Evolutionary conservation across 2,113 vertebrate species (phyloP).

Genomic region (Eulemur rufifrons): DNA sequence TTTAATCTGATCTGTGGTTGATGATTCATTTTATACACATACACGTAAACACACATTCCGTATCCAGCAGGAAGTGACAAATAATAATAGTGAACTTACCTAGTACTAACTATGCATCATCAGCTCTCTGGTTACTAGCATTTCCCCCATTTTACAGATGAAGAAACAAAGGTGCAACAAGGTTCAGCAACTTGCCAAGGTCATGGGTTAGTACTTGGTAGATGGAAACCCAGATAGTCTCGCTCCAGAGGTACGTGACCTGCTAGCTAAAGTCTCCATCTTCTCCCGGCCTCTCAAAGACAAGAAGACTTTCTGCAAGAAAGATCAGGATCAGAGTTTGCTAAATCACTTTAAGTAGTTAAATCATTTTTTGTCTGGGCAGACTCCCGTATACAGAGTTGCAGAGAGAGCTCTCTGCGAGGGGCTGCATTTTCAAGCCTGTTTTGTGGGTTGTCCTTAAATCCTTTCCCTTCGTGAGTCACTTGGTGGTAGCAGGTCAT

Average conservation of each 20-base stretch:
- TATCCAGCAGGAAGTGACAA: background rate
- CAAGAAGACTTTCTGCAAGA: background rate
- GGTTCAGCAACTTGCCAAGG: no score
- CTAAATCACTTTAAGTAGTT: background rate
- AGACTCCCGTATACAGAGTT: no score
- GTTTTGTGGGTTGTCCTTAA: background rate
- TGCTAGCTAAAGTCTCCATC: background rate
- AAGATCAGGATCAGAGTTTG: background rate
- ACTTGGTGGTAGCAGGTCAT: background rate
- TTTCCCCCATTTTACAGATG: background rate
- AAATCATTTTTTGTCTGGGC: background rate
- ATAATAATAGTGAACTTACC: background rate
- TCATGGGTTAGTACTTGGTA: background rate
- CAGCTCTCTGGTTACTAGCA: no score
- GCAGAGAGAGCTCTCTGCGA: background rate
- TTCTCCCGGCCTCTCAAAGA: background rate
- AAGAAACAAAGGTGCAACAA: background rate
- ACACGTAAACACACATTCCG: background rate
- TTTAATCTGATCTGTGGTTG: background rate
- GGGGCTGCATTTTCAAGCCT: background rate
- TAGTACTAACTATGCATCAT: background rate
- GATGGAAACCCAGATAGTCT: no score
- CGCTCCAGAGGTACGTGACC: background rate
- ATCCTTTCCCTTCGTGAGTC: accelerated
- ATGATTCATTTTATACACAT: background rate